These are phyloP conservation scores for Leontopithecus rosalia DNA, from an alignment of 2,797 vertebrate species.

Conservation along the genomic window DNA sequence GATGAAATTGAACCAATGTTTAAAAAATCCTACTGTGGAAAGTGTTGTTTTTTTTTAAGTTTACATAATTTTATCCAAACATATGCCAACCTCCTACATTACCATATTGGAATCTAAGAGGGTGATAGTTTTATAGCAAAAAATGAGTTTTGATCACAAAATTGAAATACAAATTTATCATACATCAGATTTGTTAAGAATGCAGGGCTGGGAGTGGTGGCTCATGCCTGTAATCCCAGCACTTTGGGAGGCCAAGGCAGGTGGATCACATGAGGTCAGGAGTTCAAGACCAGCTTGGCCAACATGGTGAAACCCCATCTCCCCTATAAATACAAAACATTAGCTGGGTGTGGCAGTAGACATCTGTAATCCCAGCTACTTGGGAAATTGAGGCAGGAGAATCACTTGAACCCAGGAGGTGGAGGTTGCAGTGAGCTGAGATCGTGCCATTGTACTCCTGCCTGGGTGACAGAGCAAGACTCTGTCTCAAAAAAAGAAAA, in stretches of 20 bases:
- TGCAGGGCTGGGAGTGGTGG: background rate
- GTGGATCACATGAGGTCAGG: background rate
- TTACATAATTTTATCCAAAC: slow-evolving; percentile 46
- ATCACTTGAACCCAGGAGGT: background rate
- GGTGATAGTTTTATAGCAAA: background rate
- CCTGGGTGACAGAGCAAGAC: background rate
- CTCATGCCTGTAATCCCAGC: background rate
- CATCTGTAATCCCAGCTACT: background rate
- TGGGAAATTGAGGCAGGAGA: background rate
- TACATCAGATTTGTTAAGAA: background rate
- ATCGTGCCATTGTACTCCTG: background rate
- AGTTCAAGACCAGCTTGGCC: background rate
- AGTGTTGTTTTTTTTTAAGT: background rate
- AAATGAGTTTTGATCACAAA: background rate
- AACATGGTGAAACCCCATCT: background rate
- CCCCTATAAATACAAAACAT: background rate
- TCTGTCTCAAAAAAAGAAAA: background rate
- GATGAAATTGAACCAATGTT: background rate
- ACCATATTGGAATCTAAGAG: background rate
- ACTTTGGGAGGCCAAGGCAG: background rate
- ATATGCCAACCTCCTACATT: background rate
- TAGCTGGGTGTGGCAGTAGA: background rate
- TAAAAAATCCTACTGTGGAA: background rate
- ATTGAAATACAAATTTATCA: background rate
- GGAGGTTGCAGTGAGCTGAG: background rate